These are phyloP conservation scores for Philotrypesis tridentata DNA, from an alignment of 1,140 invertebrate species.

Conservation along the genomic window DNA sequence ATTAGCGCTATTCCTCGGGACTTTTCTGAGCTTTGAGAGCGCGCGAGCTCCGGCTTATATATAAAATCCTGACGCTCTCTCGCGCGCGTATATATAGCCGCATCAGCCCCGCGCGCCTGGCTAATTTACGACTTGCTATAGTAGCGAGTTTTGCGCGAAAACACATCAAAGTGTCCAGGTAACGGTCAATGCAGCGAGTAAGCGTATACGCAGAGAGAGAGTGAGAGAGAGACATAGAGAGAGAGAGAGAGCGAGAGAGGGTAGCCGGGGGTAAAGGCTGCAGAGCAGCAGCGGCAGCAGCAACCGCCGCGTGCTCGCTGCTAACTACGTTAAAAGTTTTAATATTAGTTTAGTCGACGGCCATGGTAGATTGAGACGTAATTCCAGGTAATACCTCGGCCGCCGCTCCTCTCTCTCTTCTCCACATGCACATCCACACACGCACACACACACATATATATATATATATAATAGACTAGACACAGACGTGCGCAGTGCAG, in stretches of 20 bases:
- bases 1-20: not conserved
- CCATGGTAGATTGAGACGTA: constrained; percentile 75
- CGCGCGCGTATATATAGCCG: not conserved
- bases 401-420: constrained; percentile 55
- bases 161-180: constrained; percentile 71
- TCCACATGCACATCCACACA: no score
- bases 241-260: constrained; percentile 49
- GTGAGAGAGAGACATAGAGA: constrained; percentile 55
- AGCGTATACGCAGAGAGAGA: constrained; percentile 54
- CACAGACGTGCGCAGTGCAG: not conserved
- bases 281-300: constrained; percentile 68
- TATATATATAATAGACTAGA: no score
- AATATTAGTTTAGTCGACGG: constrained; percentile 76
- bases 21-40: no score
- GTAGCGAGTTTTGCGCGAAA: constrained; percentile 69
- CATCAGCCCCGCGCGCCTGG: constrained; percentile 47
- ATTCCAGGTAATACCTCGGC: constrained; percentile 73
- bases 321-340: constrained; percentile 76
- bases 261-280: constrained; percentile 65
- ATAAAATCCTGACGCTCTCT: no score
- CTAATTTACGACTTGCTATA: constrained; percentile 71
- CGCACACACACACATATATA: no score
- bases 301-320: constrained; percentile 46
- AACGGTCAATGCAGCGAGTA: constrained; percentile 69
- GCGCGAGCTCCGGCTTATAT: no score